These are phyloP conservation scores for Cyaniris semiargus DNA, from an alignment of 2,888 invertebrate genomes.

Conservation along the genomic window DNA sequence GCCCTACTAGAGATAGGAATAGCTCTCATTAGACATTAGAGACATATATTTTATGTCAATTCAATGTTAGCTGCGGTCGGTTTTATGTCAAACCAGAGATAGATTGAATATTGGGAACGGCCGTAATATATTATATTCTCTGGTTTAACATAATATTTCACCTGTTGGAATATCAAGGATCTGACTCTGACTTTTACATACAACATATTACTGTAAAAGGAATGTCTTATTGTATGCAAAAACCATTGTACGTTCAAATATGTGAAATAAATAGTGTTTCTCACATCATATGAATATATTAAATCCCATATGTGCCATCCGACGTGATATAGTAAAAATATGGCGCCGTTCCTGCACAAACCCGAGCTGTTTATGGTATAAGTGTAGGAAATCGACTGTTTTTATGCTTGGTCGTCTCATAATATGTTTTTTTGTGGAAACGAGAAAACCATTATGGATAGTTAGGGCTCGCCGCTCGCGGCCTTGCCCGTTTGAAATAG, in stretches of 20 bases:
- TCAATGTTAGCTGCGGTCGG: too few relatives aligned
- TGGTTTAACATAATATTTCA: too few relatives aligned
- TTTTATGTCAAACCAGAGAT: too few relatives aligned
- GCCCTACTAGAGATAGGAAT: too few relatives aligned
- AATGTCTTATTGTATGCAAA: conserved; percentile 29
- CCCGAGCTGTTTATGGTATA: conserved; percentile 45
- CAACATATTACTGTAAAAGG: conserved; percentile 22
- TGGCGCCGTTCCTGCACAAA: conserved; percentile 44
- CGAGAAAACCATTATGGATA: neutral
- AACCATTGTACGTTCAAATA: conserved; percentile 28
- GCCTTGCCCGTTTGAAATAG: neutral
- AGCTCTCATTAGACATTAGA: too few relatives aligned
- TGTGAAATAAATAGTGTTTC: conserved; percentile 33
- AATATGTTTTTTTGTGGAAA: conserved; percentile 33
- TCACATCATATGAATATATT: conserved; percentile 47
- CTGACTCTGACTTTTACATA: conserved; percentile 27
- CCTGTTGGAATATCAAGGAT: neutral
- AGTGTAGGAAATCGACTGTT: conserved; percentile 45
- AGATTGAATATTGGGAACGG: too few relatives aligned
- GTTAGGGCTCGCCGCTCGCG: too few relatives aligned
- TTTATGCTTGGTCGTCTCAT: conserved; percentile 40
- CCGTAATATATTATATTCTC: too few relatives aligned
- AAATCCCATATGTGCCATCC: conserved; percentile 48
- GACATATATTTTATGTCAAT: too few relatives aligned
- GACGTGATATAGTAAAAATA: conserved; percentile 49